Conservation (phyloP, 2,113 vertebrate genomes). For the Thryonomys swinderianus region DNA sequence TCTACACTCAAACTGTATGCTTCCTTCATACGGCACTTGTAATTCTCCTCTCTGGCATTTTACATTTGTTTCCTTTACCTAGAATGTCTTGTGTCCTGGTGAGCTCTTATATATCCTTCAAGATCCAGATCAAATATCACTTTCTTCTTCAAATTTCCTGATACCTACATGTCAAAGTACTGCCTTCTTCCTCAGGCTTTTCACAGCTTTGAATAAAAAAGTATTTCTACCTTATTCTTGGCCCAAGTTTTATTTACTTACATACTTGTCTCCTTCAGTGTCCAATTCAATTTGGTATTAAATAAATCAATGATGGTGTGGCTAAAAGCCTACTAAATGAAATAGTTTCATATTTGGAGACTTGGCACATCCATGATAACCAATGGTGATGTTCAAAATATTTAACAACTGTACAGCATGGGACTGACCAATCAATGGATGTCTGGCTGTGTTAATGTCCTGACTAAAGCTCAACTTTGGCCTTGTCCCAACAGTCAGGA, state of each 20-base stretch:
- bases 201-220: slow-evolving; percentile 9
- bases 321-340: slow-evolving; percentile 16
- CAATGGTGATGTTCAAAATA: slow-evolving; percentile 40
- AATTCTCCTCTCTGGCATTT: background rate
- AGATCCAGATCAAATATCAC: slow-evolving; percentile 38
- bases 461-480: slow-evolving; percentile 43
- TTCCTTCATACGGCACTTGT: background rate
- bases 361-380: background rate
- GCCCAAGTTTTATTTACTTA: slow-evolving; percentile 52
- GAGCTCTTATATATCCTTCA: slow-evolving; percentile 56
- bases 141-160: slow-evolving; percentile 48
- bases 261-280: slow-evolving; percentile 11
- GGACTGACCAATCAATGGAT: background rate
- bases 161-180: slow-evolving; percentile 45
- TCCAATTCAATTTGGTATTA: slow-evolving; percentile 50
- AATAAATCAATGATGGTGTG: slow-evolving; percentile 56
- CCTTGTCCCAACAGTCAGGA: slow-evolving; percentile 20
- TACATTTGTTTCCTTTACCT: background rate
- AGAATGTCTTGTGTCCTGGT: background rate
- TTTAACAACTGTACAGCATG: background rate
- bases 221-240: slow-evolving; percentile 43
- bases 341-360: slow-evolving; percentile 58
- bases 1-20: background rate
- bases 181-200: slow-evolving; percentile 49
- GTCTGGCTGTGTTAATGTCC: background rate